Base-by-base conservation (phyloP, 2,888 invertebrate species). In the Aethes cnicana region DNA sequence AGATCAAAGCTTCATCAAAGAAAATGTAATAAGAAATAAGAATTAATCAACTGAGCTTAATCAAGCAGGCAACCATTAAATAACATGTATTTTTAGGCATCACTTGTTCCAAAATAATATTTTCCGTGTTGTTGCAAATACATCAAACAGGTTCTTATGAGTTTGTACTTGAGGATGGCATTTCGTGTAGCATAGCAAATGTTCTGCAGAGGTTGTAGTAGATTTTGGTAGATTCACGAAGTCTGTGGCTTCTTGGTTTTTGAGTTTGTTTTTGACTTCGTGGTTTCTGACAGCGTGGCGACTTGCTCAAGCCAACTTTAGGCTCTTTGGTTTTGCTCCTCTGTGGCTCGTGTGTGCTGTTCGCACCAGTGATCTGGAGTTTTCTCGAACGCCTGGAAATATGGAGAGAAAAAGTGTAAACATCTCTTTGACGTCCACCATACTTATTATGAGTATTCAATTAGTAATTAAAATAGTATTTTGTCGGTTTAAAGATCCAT, bases 381-480 rank as follows among this genome's bases (percentile, higher is more conserved):
- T 61, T 81, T 80, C 8, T 74, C 74, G n/a, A 86, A 81, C 0
- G 84, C 86, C 87, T 87, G 77, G 0, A 78, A 78, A 47, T 14
- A 36, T 43, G 30, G 53, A 35, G 42, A 26, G 25, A 23, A n/a
- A 4, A n/a, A n/a, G n/a, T n/a, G n/a, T n/a, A n/a, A n/a, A n/a
- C n/a, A n/a, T n/a, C n/a, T n/a, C n/a, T n/a, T n/a, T n/a, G n/a
- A n/a, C n/a, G n/a, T n/a, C n/a, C n/a, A n/a, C n/a, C n/a, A n/a
- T n/a, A n/a, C n/a, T n/a, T n/a, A n/a, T n/a, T n/a, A n/a, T n/a
- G n/a, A n/a, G n/a, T n/a, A n/a, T n/a, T n/a, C n/a, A n/a, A n/a
- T n/a, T n/a, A n/a, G n/a, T n/a, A n/a, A n/a, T n/a, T n/a, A n/a
- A n/a, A n/a, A n/a, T n/a, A n/a, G n/a, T n/a, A n/a, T n/a, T n/a